phyloP scores from a whole-genome alignment of 2,888 invertebrate genomes.

The Polyommatus icarus region DNA sequence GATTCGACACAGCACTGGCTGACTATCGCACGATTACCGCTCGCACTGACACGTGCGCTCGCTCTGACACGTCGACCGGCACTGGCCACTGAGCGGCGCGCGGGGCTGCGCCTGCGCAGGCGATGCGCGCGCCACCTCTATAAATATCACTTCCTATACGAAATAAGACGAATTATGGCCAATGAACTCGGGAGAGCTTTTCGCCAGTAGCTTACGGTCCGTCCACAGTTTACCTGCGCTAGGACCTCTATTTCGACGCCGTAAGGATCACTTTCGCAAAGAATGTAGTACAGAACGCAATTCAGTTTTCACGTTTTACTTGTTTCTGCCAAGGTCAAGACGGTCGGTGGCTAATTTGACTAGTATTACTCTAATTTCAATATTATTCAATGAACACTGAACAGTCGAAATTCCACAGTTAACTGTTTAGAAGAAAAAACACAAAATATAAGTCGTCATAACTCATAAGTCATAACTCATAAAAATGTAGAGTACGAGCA shows the following conservation, averaged over 20 bases:
- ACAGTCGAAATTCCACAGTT: not conserved
- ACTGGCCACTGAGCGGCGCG: conserved; percentile 55
- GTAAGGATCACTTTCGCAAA: not conserved
- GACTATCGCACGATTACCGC: conserved; percentile 57
- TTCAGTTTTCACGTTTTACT: conserved; percentile 36
- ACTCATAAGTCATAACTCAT: no score
- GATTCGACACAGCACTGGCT: conserved; percentile 58
- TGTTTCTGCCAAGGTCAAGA: conserved; percentile 56
- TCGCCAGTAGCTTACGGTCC: conserved; percentile 45
- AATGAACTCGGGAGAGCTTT: conserved; percentile 72
- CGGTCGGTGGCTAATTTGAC: not conserved
- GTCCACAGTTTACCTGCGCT: not conserved
- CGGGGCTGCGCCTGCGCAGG: conserved; percentile 34
- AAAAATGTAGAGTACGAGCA: no score
- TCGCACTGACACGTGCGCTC: conserved; percentile 56
- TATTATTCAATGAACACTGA: not conserved
- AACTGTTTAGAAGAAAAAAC: not conserved
- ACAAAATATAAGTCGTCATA: no score
- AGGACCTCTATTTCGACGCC: not conserved
- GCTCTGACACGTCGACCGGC: conserved; percentile 53
- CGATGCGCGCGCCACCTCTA: conserved; percentile 60
- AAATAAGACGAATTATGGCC: conserved; percentile 74
- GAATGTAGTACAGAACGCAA: not conserved
- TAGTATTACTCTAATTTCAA: not conserved
- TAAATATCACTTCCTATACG: conserved; percentile 75